Evolutionary conservation across 1,140 invertebrate species (phyloP).

Genomic region (Druon quercuslanigerum): DNA sequence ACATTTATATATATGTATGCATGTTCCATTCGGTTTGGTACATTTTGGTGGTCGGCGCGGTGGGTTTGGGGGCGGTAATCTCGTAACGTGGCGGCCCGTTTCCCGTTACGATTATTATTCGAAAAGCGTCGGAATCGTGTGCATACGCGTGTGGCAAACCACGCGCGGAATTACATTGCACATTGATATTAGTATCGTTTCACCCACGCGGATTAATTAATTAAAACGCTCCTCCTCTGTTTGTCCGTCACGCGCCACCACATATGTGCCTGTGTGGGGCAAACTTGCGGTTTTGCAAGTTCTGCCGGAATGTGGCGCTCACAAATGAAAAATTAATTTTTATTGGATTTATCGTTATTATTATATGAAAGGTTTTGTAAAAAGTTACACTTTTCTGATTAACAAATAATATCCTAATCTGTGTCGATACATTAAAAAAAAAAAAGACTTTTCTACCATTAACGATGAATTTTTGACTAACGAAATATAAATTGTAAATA

Average conservation of each 20-base stretch:
- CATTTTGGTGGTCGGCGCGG: conserved; percentile 49
- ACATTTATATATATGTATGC: neutral
- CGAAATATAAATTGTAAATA: too few species aligned
- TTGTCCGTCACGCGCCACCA: conserved; percentile 36
- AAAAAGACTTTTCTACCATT: too few species aligned
- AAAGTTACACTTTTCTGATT: too few species aligned
- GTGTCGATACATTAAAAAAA: too few species aligned
- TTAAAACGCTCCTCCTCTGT: conserved; percentile 63
- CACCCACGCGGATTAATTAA: conserved; percentile 70
- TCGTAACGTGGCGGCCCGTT: conserved; percentile 65
- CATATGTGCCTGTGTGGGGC: conserved; percentile 39
- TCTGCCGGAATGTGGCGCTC: conserved; percentile 48
- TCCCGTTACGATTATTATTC: conserved; percentile 34
- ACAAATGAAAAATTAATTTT: neutral
- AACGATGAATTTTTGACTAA: too few species aligned
- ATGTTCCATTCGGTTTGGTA: neutral
- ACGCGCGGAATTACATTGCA: conserved; percentile 69
- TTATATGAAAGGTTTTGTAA: too few species aligned
- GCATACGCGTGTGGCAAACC: conserved; percentile 64
- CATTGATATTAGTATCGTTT: conserved; percentile 72
- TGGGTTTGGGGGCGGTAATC: conserved; percentile 56
- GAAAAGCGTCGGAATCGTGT: conserved; percentile 40
- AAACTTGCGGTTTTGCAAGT: conserved; percentile 56
- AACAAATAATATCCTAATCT: too few species aligned
- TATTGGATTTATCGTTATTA: too few species aligned